These are phyloP conservation scores for Peromyscus nudipes DNA, from an alignment of 2,797 vertebrate species.

Conservation along the genomic window DNA sequence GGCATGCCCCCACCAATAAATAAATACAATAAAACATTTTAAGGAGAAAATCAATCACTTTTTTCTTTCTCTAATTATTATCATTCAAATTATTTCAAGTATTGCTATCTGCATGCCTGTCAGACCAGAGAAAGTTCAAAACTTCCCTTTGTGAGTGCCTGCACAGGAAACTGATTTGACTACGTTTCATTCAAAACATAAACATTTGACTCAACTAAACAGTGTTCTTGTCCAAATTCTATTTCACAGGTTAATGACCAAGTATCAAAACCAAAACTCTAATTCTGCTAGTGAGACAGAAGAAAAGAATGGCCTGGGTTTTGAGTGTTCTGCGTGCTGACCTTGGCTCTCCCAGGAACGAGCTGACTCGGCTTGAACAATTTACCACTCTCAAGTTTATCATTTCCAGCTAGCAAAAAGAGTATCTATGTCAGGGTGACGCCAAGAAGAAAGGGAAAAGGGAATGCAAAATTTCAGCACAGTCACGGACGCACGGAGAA, in stretches of 20 bases:
- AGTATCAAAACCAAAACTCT: neutral
- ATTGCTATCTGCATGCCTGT: neutral
- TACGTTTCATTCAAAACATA: constrained; percentile 20
- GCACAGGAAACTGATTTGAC: constrained; percentile 36
- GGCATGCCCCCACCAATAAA: neutral
- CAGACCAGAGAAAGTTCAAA: constrained; percentile 6
- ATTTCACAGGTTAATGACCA: neutral
- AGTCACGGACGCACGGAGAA: neutral
- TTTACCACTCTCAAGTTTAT: neutral
- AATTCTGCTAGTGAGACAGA: neutral
- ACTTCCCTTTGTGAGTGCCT: neutral
- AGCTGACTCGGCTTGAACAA: neutral
- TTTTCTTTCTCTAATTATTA: constrained; percentile 51
- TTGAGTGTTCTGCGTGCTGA: neutral
- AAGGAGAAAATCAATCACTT: neutral
- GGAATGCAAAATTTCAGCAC: constrained; percentile 1
- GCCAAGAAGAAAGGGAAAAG: neutral
- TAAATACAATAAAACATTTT: neutral
- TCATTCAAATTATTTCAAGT: constrained; percentile 59
- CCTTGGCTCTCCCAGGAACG: neutral
- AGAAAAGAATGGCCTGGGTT: neutral
- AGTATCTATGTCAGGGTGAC: neutral
- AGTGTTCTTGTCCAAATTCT: constrained; percentile 39
- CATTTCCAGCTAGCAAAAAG: neutral
- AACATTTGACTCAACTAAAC: constrained; percentile 23